A percentile compares a stretch with the other conserved stretches of the same genome.
Evolutionary conservation across 2,113 vertebrate species (phyloP).

Genomic region (Heptranchias perlo): DNA sequence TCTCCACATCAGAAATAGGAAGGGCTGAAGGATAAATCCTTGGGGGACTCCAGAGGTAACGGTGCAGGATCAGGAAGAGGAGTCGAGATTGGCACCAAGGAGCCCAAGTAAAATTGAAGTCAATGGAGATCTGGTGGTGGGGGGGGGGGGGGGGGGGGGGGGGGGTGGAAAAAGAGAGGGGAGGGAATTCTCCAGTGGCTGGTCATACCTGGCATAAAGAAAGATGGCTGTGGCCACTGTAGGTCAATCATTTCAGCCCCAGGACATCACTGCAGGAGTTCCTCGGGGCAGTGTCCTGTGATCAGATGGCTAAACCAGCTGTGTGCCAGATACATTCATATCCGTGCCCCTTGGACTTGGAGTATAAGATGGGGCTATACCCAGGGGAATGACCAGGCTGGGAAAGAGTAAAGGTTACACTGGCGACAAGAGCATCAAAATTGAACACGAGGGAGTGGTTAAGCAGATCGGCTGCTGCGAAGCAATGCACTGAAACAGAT

Average conservation of each 20-base stretch:
- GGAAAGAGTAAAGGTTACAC: not conserved
- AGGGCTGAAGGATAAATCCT: no score
- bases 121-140: not conserved
- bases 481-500: not conserved
- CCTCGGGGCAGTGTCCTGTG: not conserved
- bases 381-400: not conserved
- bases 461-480: not conserved
- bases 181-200: not conserved
- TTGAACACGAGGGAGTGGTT: not conserved
- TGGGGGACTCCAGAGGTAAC: no score
- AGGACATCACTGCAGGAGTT: not conserved
- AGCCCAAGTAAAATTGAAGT: not conserved
- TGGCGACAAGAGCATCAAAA: not conserved
- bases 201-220: not conserved
- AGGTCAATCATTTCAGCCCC: not conserved
- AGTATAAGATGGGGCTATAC: not conserved
- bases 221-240: not conserved
- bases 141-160: no score
- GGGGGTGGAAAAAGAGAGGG: no score
- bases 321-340: not conserved
- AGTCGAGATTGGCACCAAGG: not conserved
- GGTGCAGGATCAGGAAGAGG: no score
- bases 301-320: not conserved
- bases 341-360: not conserved
- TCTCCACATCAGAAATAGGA: no score